phyloP scores from a whole-genome alignment of 2,888 invertebrate genomes.

The Galerucella nymphaeae region DNA sequence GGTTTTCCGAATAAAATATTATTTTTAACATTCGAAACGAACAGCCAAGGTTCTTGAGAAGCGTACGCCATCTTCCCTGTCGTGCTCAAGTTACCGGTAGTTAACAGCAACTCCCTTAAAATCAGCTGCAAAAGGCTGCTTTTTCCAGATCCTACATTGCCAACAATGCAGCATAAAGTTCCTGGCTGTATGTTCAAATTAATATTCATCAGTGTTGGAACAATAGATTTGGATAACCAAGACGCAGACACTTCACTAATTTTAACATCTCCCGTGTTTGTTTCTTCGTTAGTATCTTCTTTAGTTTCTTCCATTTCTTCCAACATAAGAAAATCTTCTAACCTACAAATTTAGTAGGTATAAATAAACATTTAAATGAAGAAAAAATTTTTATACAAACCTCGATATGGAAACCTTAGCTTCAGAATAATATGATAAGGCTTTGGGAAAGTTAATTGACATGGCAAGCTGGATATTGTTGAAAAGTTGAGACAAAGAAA shows the following conservation, averaged over 20 bases:
- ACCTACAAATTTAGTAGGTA: conserved; percentile 5
- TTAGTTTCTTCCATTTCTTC: conserved; percentile 19
- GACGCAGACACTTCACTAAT: conserved; percentile 51
- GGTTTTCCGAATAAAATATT: conserved; percentile 84
- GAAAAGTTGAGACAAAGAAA: conserved; percentile 82
- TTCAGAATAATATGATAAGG: conserved; percentile 53
- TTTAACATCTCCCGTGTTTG: conserved; percentile 39
- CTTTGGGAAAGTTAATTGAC: conserved; percentile 54
- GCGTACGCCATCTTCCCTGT: conserved; percentile 76
- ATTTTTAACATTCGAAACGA: conserved; percentile 77
- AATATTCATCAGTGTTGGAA: conserved; percentile 64
- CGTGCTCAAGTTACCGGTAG: conserved; percentile 71
- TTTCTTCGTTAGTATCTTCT: neutral
- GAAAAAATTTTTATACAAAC: neutral
- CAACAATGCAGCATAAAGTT: conserved; percentile 66
- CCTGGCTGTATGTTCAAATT: conserved; percentile 67
- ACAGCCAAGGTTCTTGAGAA: conserved; percentile 86
- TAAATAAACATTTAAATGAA: no score
- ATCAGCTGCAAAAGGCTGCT: conserved; percentile 76
- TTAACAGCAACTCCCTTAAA: conserved; percentile 77
- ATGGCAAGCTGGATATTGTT: conserved; percentile 71
- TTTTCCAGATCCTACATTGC: conserved; percentile 77
- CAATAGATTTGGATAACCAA: conserved; percentile 56
- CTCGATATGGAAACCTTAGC: conserved; percentile 4
- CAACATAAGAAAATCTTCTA: conserved; percentile 23